Evolutionary conservation across 2,888 invertebrate genomes (phyloP).

Genomic region (Physocephala rufipes): DNA sequence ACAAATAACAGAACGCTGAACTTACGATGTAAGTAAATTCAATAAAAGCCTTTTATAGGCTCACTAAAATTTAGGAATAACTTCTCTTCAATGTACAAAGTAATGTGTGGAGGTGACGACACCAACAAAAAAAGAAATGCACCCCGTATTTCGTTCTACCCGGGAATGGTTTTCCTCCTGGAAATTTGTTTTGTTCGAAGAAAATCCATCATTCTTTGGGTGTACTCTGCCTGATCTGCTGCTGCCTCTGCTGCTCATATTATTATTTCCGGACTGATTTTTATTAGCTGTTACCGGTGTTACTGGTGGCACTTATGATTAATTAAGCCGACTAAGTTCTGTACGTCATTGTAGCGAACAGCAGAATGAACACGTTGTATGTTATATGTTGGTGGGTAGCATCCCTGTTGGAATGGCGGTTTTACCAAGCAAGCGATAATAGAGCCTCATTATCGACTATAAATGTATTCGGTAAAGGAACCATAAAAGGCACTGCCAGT

Average conservation of each 20-base stretch:
- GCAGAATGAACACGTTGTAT: too few species aligned
- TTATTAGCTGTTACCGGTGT: background rate
- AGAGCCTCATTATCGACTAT: slow-evolving; percentile 17
- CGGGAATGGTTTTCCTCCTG: background rate
- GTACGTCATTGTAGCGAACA: too few species aligned
- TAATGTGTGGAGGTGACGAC: background rate
- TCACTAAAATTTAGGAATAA: slow-evolving; percentile 19
- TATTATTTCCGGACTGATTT: background rate
- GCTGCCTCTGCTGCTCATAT: background rate
- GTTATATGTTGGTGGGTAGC: too few species aligned
- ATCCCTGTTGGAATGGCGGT: too few species aligned
- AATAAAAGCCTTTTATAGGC: slow-evolving; percentile 18
- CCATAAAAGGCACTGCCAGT: too few species aligned
- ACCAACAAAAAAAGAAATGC: too few species aligned
- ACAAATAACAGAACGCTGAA: slow-evolving; percentile 10
- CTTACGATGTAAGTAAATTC: too few species aligned
- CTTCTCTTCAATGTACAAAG: slow-evolving; percentile 22
- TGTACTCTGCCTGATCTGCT: too few species aligned
- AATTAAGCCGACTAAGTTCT: too few species aligned
- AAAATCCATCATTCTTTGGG: background rate
- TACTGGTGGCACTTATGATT: too few species aligned
- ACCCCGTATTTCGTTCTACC: background rate
- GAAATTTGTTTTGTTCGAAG: background rate
- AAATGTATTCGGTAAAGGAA: slow-evolving; percentile 7
- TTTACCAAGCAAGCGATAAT: too few species aligned